A percentile compares a stretch with the other conserved stretches of the same genome.
Conservation (phyloP, 1,140 invertebrate genomes). For the Euwallacea fornicatus region DNA sequence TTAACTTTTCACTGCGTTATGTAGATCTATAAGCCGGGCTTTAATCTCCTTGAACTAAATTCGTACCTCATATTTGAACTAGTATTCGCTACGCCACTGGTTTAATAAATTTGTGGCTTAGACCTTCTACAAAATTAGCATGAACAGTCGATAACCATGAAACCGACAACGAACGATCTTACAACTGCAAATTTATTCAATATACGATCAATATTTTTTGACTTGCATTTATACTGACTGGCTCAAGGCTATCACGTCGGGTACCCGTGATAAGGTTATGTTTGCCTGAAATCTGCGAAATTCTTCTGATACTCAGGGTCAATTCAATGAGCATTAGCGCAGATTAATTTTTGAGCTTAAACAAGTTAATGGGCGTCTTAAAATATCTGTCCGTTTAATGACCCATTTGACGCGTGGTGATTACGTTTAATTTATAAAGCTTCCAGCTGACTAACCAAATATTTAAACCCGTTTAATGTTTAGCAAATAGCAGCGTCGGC, state of each 20-base stretch:
- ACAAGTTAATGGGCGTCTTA: constrained; percentile 12
- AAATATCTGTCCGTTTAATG: constrained; percentile 19
- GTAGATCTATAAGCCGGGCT: too few relatives aligned
- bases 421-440: constrained; percentile 22
- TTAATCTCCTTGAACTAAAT: too few relatives aligned
- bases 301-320: too few relatives aligned
- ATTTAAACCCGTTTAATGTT: constrained; percentile 24
- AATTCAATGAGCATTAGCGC: neutral
- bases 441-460: constrained; percentile 33
- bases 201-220: constrained; percentile 29
- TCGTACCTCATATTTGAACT: too few relatives aligned
- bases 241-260: constrained; percentile 29
- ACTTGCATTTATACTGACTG: neutral
- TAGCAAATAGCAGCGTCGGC: constrained; percentile 22
- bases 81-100: too few relatives aligned
- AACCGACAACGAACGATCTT: constrained; percentile 25
- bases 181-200: constrained; percentile 35
- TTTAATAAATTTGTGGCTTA: neutral
- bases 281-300: too few relatives aligned
- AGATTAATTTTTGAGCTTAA: neutral
- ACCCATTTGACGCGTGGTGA: constrained; percentile 3
- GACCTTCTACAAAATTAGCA: constrained; percentile 36
- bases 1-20: too few relatives aligned
- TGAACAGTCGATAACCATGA: constrained; percentile 35
- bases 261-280: constrained; percentile 18